Base-by-base conservation (phyloP, 2,888 invertebrate species). In the Noctua janthina region DNA sequence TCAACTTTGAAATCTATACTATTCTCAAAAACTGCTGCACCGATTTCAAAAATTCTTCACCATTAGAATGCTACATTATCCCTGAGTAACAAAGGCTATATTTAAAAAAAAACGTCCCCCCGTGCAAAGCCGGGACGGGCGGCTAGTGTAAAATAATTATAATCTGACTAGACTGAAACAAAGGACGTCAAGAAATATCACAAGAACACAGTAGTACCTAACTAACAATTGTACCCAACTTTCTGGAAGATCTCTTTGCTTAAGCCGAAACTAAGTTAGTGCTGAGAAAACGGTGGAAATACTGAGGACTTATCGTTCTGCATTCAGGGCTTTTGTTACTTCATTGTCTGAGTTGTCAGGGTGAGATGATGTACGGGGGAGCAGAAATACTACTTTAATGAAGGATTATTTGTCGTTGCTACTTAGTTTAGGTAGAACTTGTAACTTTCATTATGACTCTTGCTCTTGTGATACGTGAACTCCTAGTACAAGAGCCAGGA, bases 241-340 rank as follows among this genome's bases (percentile, higher is more conserved):
- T 69, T 79, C 51, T 20, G 39, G 59, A 79, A 87, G 74, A 43
- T 72, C n/a, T 74, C 74, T 23, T 62, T 13, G 23, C 70, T 73
- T 17, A 71, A 84, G 74, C 54, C 20, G 15, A 69, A 79, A 74
- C 74, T 78, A 87, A 80, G 62, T 87, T 75, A 39, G 69, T 49
- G 7, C 83, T 77, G 72, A 75, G 76, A 73, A 85, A 85, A 78
- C 56, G 74, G 39, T 74, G 69, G 77, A 59, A 82, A 62, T 77
- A 67, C 87, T 78, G 67, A 70, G 68, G 69, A 87, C 76, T 82
- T 76, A 78, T 79, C 75, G 62, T 79, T 79, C 74, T 76, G 75
- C 75, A 77, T 69, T 67, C 78, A 51, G 56, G 59, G 66, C 81
- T 51, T 71, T 84, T 81, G 76, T 84, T 75, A 20, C n/a, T n/a